Conservation (phyloP, 2,888 invertebrate species). For the Meandrusa payeni region DNA sequence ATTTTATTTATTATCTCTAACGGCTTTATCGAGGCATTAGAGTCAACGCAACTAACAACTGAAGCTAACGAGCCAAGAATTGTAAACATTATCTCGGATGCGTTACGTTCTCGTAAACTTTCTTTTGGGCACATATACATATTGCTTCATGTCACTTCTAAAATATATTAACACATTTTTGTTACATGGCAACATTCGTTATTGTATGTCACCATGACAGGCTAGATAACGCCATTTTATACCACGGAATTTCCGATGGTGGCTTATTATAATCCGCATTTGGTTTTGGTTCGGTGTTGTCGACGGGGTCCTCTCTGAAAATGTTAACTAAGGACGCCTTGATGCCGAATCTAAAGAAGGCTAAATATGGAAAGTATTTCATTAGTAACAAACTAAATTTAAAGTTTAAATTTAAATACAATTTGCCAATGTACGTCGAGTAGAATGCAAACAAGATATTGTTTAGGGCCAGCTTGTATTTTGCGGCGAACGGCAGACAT, state of each 20-base stretch:
- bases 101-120: too few species aligned
- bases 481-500: constrained; percentile 43
- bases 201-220: constrained; percentile 40
- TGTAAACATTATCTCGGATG: too few species aligned
- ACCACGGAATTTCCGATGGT: constrained; percentile 44
- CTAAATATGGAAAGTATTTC: constrained; percentile 85
- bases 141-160: too few species aligned
- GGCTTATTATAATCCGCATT: constrained; percentile 54
- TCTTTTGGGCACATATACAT: too few species aligned
- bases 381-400: constrained; percentile 81
- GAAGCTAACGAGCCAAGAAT: too few species aligned
- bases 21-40: too few species aligned
- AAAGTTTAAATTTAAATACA: constrained; percentile 82
- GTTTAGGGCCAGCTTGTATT: constrained; percentile 46
- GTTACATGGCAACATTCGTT: background rate
- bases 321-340: constrained; percentile 82
- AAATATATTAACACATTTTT: constrained; percentile 83
- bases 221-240: constrained; percentile 38
- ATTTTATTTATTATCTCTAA: too few species aligned
- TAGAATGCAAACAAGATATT: constrained; percentile 47
- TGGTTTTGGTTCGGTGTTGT: constrained; percentile 49
- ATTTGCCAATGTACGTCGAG: constrained; percentile 73
- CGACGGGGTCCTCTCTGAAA: constrained; percentile 61
- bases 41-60: too few species aligned
- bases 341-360: constrained; percentile 83